Evolutionary conservation across 2,888 invertebrate genomes (phyloP), one percentile per base, ranked within the genome.

Genomic region (Nematopogon swammerdamellus): DNA sequence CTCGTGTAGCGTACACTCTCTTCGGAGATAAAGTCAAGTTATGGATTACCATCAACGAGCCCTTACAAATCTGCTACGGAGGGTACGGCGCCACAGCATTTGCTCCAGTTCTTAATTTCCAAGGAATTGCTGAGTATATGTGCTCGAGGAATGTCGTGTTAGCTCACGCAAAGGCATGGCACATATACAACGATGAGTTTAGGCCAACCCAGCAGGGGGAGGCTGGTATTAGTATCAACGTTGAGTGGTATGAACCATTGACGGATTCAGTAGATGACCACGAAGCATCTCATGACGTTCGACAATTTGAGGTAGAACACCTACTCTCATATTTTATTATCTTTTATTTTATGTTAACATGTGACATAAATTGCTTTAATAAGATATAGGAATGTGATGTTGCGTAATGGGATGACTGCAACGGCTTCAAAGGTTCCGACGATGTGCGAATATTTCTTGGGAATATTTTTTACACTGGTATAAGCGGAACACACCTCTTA

Each of bases 1-100:
- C 81, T 0, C 61, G 70, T 18, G 62, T 79, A 36, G 66, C 67
- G 0, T 83, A 64, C 54, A 57, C 64, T 30, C 59, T 60, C 18
- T 81, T 76, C 52, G 81, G 82, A 4, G 80, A 81, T 52, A 67
- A 79, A 51, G 81, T 77, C 0, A 79, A 82, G 56, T 58, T 64
- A 11, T 85, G 83, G 82, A 76, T 83, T 11, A 85, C 85, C 0
- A 74, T 84, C 51, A 85, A 85, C 55, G 85, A 85, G 55, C 83
- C 83, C 0, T 65, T 62, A 51, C 64, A 70, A 52, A 65, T 68
- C 42, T 76, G 72, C 48, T 60, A 58, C 1, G 57, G 62, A 16
- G 81, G 80, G 0, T 85, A 85, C 57, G 79, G 77, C 1, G 50
- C 45, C 1, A 56, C 50, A 0, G 57, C 59, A 0, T 63, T 61